Evolutionary conservation across 2,888 invertebrate genomes (phyloP).

Genomic region (Trichopria drosophilae): DNA sequence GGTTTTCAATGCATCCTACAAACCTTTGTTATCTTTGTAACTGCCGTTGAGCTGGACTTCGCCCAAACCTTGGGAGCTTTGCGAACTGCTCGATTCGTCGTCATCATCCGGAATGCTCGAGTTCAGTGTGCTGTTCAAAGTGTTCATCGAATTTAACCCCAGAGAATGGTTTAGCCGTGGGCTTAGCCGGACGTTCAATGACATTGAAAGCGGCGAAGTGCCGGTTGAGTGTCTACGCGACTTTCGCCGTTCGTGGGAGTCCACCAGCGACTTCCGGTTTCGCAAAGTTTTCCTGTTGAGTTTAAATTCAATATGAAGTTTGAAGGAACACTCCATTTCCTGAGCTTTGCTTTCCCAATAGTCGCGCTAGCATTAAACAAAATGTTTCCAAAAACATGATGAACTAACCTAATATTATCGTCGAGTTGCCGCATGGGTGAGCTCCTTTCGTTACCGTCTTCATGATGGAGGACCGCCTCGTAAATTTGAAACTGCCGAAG

Average conservation of each 20-base stretch:
- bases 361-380: too few relatives aligned
- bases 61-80: constrained; percentile 62
- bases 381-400: too few relatives aligned
- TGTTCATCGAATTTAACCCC: constrained; percentile 52
- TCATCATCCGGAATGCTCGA: constrained; percentile 58
- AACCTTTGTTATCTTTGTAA: constrained; percentile 65
- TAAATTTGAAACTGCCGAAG: constrained; percentile 93
- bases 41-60: constrained; percentile 63
- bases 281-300: constrained; percentile 77
- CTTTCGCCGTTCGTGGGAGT: constrained; percentile 73
- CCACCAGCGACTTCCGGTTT: constrained; percentile 66
- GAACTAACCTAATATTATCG: constrained; percentile 61
- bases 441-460: constrained; percentile 75
- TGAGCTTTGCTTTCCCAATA: too few relatives aligned
- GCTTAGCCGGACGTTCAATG: constrained; percentile 51
- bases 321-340: too few relatives aligned
- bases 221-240: constrained; percentile 77
- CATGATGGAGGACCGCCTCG: constrained; percentile 88
- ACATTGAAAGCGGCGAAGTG: constrained; percentile 62
- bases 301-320: too few relatives aligned
- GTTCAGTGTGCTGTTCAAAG: constrained; percentile 49
- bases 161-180: constrained; percentile 51
- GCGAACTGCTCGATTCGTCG: constrained; percentile 66
- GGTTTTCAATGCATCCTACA: too few relatives aligned
- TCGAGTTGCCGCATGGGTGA: constrained; percentile 66